Evolutionary conservation across 2,797 vertebrate species (phyloP), one percentile per base, ranked within the genome.

Genomic region (Ctenopoma kingsleyae): DNA sequence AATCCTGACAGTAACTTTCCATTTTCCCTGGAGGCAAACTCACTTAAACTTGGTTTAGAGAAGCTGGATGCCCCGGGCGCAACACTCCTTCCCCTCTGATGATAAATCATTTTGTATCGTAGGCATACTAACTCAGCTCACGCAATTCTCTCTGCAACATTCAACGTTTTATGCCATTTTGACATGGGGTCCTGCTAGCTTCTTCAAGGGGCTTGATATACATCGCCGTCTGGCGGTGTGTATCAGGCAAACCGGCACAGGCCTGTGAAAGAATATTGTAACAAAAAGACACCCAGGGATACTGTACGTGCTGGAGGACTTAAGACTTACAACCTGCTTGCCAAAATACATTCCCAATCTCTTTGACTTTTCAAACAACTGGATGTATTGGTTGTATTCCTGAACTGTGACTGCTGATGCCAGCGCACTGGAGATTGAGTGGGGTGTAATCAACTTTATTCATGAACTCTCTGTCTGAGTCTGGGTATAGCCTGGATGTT

Each of bases 401-500:
- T 59, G 50, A 75, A 19, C 35, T 68, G 20, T 59, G 82, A 74
- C 50, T 72, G 81, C 83, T 82, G 78, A 87, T 80, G 74, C 69
- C 67, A 48, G 67, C 69, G 77, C 41, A 5, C 53, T 53, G 74
- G 82, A 63, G 67, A 76, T 54, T 32, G 71, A 55, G 78, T 65
- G 78, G 40, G 6, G 60, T 68, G 63, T 71, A 19, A 60, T 79
- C 71, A 12, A 55, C 60, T 66, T 66, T 41, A 60, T 86, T 87
- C 75, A 81, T 72, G 82, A 84, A 50, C 84, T 69, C 20, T 60
- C 23, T 50, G 46, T 63, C 71, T 67, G 46, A 60, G 55, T 63
- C 38, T 56, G 78, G 82, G 38, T 59, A 19, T 68, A 51, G 77
- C 71, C 80, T 86, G 86, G 84, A 84, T 76, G 83, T 74, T 83